A percentile compares a stretch with the other conserved stretches of the same genome.
Evolutionary conservation across 2,113 vertebrate genomes (phyloP).

Genomic region (Rhombomys opimus): DNA sequence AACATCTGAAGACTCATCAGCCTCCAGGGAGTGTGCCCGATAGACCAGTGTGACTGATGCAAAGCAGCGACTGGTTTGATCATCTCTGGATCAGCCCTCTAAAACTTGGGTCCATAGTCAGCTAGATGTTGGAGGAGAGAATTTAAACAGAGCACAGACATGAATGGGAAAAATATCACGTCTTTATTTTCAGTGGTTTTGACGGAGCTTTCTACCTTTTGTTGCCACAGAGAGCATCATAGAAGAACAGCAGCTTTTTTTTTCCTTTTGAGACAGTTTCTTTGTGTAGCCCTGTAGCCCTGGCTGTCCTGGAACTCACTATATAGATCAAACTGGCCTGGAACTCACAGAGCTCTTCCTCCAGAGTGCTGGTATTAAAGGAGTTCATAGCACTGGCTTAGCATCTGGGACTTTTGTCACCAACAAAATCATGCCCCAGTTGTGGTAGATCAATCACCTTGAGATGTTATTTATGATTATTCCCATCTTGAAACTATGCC

Average conservation of each 20-base stretch:
- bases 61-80: neutral
- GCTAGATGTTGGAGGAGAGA: neutral
- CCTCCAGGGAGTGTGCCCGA: neutral
- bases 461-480: neutral
- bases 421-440: neutral
- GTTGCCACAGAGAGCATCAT: neutral
- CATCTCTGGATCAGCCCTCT: neutral
- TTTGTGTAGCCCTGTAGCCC: neutral
- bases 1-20: neutral
- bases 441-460: neutral
- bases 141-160: neutral
- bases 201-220: neutral
- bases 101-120: neutral
- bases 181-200: neutral
- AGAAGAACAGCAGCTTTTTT: neutral
- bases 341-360: neutral
- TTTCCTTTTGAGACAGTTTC: neutral
- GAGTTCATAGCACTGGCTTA: neutral
- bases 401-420: neutral
- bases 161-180: neutral
- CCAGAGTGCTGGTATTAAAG: neutral
- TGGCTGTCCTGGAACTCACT: neutral
- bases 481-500: neutral
- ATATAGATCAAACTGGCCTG: neutral
- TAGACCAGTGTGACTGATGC: neutral